Evolutionary conservation across 2,797 vertebrate species (phyloP).

Genomic region (Notamacropus eugenii): DNA sequence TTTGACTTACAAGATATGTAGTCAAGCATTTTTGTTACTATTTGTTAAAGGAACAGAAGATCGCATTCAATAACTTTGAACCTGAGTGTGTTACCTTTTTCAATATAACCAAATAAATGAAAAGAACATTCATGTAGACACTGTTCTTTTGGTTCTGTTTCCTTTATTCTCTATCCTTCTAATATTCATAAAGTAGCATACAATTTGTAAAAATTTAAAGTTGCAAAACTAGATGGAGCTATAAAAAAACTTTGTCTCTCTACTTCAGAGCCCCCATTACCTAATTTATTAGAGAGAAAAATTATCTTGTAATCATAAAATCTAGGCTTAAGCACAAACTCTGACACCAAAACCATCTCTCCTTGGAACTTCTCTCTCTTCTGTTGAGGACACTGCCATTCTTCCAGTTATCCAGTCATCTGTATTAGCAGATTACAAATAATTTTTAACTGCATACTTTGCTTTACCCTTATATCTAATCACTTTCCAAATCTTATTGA

Average conservation of each 20-base stretch:
- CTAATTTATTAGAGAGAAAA: background rate
- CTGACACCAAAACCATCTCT: background rate
- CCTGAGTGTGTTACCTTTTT: background rate
- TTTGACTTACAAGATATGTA: background rate
- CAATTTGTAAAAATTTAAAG: background rate
- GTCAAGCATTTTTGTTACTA: background rate
- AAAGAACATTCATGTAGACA: background rate
- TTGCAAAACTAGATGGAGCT: background rate
- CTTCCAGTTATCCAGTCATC: background rate
- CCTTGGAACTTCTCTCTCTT: background rate
- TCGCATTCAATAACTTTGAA: background rate
- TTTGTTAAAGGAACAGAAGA: background rate
- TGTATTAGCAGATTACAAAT: background rate
- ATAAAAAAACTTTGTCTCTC: background rate
- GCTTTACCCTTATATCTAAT: background rate
- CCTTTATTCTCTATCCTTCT: background rate
- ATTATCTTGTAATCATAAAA: background rate
- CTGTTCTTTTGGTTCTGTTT: background rate
- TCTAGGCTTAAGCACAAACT: background rate
- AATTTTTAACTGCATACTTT: background rate
- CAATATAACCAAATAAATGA: background rate
- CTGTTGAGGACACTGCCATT: background rate
- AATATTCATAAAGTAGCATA: background rate
- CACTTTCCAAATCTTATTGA: background rate
- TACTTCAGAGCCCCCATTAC: background rate